Conservation (phyloP, 2,888 invertebrate genomes). For the Steromphala cineraria region DNA sequence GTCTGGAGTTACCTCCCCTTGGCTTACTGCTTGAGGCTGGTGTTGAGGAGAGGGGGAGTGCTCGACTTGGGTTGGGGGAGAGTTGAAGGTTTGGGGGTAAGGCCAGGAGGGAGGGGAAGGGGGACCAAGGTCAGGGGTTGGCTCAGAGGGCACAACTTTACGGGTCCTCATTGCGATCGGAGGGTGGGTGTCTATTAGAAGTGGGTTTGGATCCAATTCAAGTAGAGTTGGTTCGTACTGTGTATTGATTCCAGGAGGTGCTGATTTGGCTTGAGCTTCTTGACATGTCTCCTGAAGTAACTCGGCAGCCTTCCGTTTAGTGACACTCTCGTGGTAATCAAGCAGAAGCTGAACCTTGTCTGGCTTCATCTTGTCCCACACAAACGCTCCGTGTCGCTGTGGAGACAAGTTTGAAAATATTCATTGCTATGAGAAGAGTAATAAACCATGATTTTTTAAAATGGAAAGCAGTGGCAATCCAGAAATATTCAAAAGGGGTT, state of each 20-base stretch:
- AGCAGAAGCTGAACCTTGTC: conserved; percentile 53
- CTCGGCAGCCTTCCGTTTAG: background rate
- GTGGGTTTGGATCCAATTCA: background rate
- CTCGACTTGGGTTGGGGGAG: background rate
- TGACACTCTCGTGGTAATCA: conserved; percentile 44
- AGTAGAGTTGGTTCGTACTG: background rate
- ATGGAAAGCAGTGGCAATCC: no score
- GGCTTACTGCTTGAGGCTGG: background rate
- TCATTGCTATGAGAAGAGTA: no score
- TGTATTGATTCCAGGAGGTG: background rate
- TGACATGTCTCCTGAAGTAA: background rate
- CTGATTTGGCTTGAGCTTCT: background rate
- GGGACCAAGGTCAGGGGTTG: background rate
- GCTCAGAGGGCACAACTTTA: background rate
- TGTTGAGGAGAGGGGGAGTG: background rate
- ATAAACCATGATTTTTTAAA: background rate
- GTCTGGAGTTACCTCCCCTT: background rate
- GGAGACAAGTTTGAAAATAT: conserved; percentile 27
- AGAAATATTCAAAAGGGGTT: no score
- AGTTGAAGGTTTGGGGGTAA: background rate
- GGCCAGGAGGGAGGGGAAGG: background rate
- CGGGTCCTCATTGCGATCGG: background rate
- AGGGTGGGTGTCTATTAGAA: background rate
- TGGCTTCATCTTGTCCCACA: conserved; percentile 57
- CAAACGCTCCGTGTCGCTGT: conserved; percentile 65